phyloP scores from a whole-genome alignment of 2,888 invertebrate genomes.

The Heliothis peltigera region DNA sequence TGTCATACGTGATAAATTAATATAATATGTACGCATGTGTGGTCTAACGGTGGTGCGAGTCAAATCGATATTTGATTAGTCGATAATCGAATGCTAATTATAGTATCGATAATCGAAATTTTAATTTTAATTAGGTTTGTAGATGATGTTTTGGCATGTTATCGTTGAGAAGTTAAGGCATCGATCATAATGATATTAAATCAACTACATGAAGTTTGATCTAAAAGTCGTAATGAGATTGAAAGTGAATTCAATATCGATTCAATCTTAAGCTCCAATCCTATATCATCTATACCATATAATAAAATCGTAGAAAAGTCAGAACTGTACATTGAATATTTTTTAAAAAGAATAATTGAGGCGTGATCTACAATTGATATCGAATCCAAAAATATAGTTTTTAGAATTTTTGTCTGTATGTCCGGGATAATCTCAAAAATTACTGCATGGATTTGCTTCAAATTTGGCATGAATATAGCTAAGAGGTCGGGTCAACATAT shows the following conservation, averaged over 20 bases:
- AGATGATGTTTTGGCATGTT: constrained; percentile 45
- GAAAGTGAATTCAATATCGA: not conserved
- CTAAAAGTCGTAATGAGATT: not conserved
- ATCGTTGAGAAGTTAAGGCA: not conserved
- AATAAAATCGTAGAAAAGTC: too few species aligned
- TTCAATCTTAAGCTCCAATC: not conserved
- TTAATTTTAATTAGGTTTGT: constrained; percentile 48
- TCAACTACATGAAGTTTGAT: not conserved
- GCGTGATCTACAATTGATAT: too few species aligned
- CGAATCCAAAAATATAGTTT: too few species aligned
- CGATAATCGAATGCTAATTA: constrained; percentile 64
- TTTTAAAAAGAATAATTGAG: too few species aligned
- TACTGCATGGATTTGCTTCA: too few species aligned
- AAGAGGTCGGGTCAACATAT: too few species aligned
- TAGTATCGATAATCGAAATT: constrained; percentile 54
- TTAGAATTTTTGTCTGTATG: too few species aligned
- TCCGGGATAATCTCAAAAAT: too few species aligned
- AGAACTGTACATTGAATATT: too few species aligned
- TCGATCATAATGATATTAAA: constrained; percentile 3
- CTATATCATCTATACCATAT: too few species aligned
- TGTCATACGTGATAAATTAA: constrained; percentile 72
- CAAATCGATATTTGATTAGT: constrained; percentile 75
- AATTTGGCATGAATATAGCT: too few species aligned
- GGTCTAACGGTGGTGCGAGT: constrained; percentile 65
- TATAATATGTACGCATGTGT: constrained; percentile 65